Percentiles rank a stretch among this genome's conserved stretches.
Conservation (phyloP, 64 coral and sea anemone genomes). For the Montipora capricornis region DNA sequence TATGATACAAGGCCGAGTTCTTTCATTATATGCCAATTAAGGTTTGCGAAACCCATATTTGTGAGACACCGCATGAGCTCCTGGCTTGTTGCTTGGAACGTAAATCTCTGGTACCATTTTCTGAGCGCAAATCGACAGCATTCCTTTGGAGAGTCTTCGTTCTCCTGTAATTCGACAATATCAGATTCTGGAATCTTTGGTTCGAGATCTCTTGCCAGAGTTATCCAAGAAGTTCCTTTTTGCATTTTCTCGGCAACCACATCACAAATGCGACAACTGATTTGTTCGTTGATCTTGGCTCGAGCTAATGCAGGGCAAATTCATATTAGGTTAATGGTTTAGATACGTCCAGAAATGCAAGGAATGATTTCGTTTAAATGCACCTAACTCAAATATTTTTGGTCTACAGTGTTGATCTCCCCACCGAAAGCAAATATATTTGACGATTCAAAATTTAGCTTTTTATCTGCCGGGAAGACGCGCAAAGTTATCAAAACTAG, state of each 20-base stretch:
- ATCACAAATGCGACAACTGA: neutral
- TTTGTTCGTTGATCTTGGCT: neutral
- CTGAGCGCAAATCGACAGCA: neutral
- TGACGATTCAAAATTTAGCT: too few relatives aligned
- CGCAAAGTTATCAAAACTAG: too few relatives aligned
- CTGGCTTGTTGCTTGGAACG: neutral
- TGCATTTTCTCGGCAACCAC: slow-evolving; percentile 3
- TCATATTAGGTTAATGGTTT: too few relatives aligned
- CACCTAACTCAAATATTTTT: too few relatives aligned
- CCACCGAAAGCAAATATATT: too few relatives aligned
- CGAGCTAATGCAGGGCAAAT: neutral
- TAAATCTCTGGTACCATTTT: neutral
- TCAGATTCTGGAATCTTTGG: neutral
- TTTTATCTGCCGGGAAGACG: too few relatives aligned
- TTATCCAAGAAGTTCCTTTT: neutral
- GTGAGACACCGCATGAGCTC: slow-evolving; percentile 14
- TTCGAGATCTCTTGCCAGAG: neutral
- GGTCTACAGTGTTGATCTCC: too few relatives aligned
- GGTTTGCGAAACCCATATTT: slow-evolving; percentile 9
- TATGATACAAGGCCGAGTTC: neutral
- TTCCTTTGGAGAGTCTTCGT: neutral
- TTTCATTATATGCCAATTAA: slow-evolving; percentile 40
- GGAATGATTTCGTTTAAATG: too few relatives aligned
- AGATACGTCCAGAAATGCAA: too few relatives aligned
- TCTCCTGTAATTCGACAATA: neutral